Evolutionary conservation across 2,888 invertebrate genomes (phyloP), one percentile per base, ranked within the genome.

Genomic region (Lochmaea crataegi): DNA sequence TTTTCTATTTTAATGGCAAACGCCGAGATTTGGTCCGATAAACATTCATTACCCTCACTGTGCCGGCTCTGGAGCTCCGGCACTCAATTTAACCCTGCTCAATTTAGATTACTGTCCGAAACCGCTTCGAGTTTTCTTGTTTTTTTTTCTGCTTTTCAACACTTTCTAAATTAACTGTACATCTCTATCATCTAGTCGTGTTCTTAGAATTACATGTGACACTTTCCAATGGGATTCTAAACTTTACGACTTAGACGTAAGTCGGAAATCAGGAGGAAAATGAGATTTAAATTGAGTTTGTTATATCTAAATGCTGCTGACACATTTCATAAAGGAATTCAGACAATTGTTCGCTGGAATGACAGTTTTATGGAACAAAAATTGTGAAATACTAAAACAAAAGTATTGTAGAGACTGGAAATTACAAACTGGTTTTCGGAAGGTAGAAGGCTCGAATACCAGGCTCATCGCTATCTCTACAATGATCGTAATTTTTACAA

Each of bases 71-170:
- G 63, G 75, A 74, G 75, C 82, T 82, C 83, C 84, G 82, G 83
- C 82, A 84, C 84, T 83, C 85, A 85, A 85, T 85, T 85, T 85
- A 85, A 85, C 84, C 84, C 84, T 80, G 82, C 83, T 85, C 85
- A 85, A 85, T 86, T 85, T 85, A 84, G 85, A 86, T 86, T 86
- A 85, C 84, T 82, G 85, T 83, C 84, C 84, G 83, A 85, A 82
- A 82, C 81, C 83, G 81, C 80, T 82, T 81, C 80, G 57, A 79
- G 75, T 80, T 82, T 81, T 80, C 81, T 81, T 82, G 82, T 82
- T 61, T 81, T 80, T 77, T 80, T 77, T 79, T 78, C 80, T 78
- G 76, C 79, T 78, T 79, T 79, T 84, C 84, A 82, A 84, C 85
- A 83, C 85, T 82, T 82, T 84, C 84, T 82, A 83, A 84, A 84